These are phyloP conservation scores for Mastomys coucha DNA, from an alignment of 2,113 vertebrate genomes.

Conservation along the genomic window DNA sequence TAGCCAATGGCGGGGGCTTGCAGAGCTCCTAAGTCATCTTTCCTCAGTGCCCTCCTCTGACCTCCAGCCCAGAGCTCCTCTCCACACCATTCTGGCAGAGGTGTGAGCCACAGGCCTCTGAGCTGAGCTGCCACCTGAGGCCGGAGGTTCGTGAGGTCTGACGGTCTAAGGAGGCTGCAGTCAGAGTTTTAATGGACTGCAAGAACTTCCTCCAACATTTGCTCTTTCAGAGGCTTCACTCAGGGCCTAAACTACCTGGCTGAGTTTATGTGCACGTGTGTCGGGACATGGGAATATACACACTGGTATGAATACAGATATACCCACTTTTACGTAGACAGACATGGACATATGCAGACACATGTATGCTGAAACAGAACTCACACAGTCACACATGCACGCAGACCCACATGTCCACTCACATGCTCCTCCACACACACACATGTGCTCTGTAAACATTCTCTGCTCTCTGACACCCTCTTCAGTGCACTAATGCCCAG, in stretches of 20 bases:
- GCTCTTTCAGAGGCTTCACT: background rate
- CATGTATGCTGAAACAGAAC: background rate
- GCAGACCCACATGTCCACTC: background rate
- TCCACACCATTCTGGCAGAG: background rate
- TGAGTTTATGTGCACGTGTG: background rate
- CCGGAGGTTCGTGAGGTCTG: background rate
- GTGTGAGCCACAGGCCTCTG: background rate
- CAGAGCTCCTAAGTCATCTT: no score
- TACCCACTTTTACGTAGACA: background rate
- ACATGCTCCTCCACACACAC: background rate
- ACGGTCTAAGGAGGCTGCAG: background rate
- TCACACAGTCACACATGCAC: background rate
- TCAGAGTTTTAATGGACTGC: background rate
- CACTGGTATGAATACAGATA: background rate
- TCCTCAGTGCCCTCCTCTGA: background rate
- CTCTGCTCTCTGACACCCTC: rapidly evolving
- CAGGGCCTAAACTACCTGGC: no score
- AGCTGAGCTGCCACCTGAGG: background rate
- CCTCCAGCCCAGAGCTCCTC: background rate
- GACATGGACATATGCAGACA: background rate
- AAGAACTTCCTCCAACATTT: no score
- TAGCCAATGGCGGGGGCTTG: background rate
- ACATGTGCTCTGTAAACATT: rapidly evolving
- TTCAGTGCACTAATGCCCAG: rapidly evolving
- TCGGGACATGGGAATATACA: background rate